A percentile compares a stretch with the other conserved stretches of the same genome.
These are phyloP conservation scores for Scolopax rusticola DNA, from an alignment of 2,797 vertebrate species.

Conservation along the genomic window DNA sequence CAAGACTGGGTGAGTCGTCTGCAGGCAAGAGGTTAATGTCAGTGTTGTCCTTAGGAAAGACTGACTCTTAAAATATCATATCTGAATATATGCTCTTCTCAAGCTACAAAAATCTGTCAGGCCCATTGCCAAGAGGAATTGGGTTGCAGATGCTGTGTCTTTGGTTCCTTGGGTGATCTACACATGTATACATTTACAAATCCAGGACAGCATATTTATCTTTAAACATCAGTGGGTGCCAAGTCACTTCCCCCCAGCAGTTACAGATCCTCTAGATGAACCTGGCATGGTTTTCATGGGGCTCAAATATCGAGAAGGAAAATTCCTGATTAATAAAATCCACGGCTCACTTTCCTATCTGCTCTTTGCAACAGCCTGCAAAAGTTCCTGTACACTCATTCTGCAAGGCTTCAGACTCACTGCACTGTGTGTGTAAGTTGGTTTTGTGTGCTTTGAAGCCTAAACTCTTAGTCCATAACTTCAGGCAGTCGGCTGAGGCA, in stretches of 20 bases:
- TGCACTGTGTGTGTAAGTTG: background rate
- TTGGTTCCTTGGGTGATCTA: background rate
- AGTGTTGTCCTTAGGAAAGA: constrained; percentile 28
- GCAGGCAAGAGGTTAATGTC: constrained; percentile 54
- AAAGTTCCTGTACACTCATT: background rate
- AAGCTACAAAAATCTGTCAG: constrained; percentile 54
- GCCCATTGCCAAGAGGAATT: constrained; percentile 32
- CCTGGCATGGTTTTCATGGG: background rate
- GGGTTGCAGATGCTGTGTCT: constrained; percentile 26
- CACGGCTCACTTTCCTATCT: background rate
- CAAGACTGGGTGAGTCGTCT: background rate
- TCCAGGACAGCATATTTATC: background rate
- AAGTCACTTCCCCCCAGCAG: background rate
- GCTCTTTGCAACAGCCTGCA: background rate
- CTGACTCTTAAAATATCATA: constrained; percentile 55
- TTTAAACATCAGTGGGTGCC: background rate
- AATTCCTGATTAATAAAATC: background rate
- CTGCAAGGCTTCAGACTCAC: background rate
- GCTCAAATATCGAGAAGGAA: background rate
- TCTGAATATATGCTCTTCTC: constrained; percentile 48
- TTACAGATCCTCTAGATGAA: background rate
- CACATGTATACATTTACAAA: background rate
- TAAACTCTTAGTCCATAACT: background rate
- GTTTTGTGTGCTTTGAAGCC: background rate
- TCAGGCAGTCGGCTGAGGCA: background rate